Conservation (phyloP, 2,113 vertebrate genomes). For the Pyrgilauda ruficollis region DNA sequence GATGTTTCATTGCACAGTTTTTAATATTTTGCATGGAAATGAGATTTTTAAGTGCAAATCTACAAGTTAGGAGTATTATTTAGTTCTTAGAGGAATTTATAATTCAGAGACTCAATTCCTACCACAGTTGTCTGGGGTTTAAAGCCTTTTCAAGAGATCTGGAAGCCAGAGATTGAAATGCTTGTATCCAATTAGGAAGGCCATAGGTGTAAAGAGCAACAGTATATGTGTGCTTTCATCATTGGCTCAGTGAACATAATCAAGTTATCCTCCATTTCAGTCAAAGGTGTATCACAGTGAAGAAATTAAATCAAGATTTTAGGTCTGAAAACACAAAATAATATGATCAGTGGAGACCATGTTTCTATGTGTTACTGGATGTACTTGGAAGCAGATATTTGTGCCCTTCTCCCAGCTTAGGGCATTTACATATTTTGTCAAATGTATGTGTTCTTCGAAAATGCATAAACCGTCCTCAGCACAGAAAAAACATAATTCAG, state of each 20-base stretch:
- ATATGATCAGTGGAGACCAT: not conserved
- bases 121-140: not conserved
- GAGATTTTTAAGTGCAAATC: not conserved
- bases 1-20: fast-evolving
- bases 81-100: not conserved
- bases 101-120: not conserved
- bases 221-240: not conserved
- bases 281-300: not conserved
- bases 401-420: not conserved
- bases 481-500: not conserved
- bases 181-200: not conserved
- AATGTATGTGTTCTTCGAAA: not conserved
- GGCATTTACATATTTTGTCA: not conserved
- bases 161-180: not conserved
- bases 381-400: not conserved
- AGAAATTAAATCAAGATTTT: not conserved
- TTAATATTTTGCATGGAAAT: not conserved
- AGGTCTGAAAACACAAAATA: not conserved
- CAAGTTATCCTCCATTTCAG: not conserved
- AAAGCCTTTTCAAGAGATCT: not conserved
- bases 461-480: not conserved
- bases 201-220: not conserved
- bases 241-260: not conserved
- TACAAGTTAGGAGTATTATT: not conserved
- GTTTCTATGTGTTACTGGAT: not conserved